These are phyloP conservation scores for Euleptes europaea DNA, from an alignment of 2,113 vertebrate genomes.

Conservation along the genomic window DNA sequence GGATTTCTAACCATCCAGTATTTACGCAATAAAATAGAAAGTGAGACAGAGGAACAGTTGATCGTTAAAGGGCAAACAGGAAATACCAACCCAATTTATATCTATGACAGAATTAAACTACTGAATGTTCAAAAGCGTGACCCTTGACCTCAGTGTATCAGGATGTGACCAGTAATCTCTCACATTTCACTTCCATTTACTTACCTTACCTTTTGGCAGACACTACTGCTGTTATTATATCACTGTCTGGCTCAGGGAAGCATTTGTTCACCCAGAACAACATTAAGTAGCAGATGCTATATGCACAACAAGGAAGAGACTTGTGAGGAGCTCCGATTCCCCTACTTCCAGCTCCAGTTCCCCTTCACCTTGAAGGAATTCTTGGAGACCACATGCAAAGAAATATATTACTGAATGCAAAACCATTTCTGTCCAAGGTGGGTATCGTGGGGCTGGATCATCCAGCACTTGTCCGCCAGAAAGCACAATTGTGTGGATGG, in stretches of 20 bases:
- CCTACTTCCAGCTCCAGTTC: no score
- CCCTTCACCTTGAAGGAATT: no score
- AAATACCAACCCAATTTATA: background rate
- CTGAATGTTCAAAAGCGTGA: background rate
- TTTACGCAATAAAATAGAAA: background rate
- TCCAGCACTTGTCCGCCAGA: no score
- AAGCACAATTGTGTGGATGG: no score
- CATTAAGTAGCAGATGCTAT: background rate
- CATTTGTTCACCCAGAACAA: background rate
- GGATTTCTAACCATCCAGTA: background rate
- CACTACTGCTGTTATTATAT: background rate
- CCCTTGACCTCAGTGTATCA: background rate
- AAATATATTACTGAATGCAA: no score
- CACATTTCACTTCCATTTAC: background rate
- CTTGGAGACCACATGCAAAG: no score
- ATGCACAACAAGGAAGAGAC: no score
- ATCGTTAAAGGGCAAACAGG: background rate
- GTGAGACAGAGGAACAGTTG: background rate
- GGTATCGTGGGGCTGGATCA: no score
- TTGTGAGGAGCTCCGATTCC: no score
- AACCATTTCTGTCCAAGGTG: no score
- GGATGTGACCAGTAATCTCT: background rate
- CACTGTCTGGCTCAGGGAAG: background rate
- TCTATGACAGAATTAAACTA: background rate
- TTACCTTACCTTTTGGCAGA: background rate